These are phyloP conservation scores for Ferrisia virgata DNA, from an alignment of 2,888 invertebrate genomes.

Conservation along the genomic window DNA sequence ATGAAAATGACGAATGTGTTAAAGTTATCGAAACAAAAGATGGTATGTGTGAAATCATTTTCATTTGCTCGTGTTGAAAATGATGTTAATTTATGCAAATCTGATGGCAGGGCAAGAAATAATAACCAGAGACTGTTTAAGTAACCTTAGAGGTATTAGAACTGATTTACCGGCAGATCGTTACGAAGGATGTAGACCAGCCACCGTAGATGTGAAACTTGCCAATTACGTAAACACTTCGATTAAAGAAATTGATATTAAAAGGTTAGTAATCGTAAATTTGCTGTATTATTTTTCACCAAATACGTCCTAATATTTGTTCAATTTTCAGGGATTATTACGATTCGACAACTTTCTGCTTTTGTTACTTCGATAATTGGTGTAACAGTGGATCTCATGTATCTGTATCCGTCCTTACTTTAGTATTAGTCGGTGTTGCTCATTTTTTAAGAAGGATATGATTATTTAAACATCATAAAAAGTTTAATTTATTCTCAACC, in stretches of 20 bases:
- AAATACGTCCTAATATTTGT: background rate
- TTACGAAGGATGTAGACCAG: constrained; percentile 83
- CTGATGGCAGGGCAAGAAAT: constrained; percentile 65
- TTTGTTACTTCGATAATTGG: constrained; percentile 74
- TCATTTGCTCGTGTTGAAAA: background rate
- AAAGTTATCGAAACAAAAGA: constrained; percentile 83
- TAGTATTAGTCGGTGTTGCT: background rate
- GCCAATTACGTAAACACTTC: constrained; percentile 85
- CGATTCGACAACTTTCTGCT: constrained; percentile 79
- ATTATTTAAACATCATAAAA: background rate
- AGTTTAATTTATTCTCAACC: background rate
- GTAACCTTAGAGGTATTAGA: constrained; percentile 70
- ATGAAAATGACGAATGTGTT: constrained; percentile 80
- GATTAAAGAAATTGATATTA: constrained; percentile 79
- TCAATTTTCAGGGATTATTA: constrained; percentile 68
- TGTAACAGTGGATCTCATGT: constrained; percentile 46
- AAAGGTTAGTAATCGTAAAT: constrained; percentile 58
- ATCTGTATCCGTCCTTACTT: background rate
- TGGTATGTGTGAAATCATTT: constrained; percentile 58
- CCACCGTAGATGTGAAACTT: constrained; percentile 72
- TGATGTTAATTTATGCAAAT: background rate
- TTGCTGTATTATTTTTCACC: background rate
- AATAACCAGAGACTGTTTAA: constrained; percentile 81
- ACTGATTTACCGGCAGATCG: constrained; percentile 87
- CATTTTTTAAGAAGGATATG: background rate